phyloP scores from a whole-genome alignment of 2,113 vertebrate species.

The Bufo gargarizans region DNA sequence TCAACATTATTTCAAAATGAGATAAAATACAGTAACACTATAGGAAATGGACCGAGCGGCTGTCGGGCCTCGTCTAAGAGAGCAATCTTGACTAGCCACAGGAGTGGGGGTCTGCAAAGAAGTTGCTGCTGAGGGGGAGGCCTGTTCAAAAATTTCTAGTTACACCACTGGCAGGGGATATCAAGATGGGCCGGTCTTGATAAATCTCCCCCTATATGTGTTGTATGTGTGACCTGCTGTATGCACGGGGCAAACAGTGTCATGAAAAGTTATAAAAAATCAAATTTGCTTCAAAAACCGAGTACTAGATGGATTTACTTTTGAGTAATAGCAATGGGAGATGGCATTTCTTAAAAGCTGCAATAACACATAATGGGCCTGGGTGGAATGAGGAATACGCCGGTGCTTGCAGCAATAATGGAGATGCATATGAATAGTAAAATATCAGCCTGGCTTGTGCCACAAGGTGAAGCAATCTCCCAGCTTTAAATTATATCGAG shows the following conservation, averaged over 20 bases:
- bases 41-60: too few species aligned
- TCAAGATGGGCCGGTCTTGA: too few species aligned
- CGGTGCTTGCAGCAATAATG: constrained; percentile 21
- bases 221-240: too few species aligned
- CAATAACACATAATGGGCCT: constrained; percentile 25
- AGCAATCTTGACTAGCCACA: too few species aligned
- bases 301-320: not conserved
- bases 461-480: constrained; percentile 61
- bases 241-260: not conserved
- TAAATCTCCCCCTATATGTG: too few species aligned
- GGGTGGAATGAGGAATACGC: constrained; percentile 18
- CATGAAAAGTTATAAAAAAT: not conserved
- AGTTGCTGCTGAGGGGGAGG: too few species aligned
- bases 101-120: too few species aligned
- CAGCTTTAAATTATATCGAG: constrained; percentile 65
- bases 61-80: too few species aligned
- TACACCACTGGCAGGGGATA: too few species aligned
- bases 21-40: too few species aligned
- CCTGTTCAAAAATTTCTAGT: too few species aligned
- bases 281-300: not conserved
- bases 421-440: constrained; percentile 38
- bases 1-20: too few species aligned
- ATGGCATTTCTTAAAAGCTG: constrained; percentile 2
- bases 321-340: not conserved
- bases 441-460: constrained; percentile 59